phyloP scores from a whole-genome alignment of 2,113 vertebrate species.

The Chaetodon auriga region DNA sequence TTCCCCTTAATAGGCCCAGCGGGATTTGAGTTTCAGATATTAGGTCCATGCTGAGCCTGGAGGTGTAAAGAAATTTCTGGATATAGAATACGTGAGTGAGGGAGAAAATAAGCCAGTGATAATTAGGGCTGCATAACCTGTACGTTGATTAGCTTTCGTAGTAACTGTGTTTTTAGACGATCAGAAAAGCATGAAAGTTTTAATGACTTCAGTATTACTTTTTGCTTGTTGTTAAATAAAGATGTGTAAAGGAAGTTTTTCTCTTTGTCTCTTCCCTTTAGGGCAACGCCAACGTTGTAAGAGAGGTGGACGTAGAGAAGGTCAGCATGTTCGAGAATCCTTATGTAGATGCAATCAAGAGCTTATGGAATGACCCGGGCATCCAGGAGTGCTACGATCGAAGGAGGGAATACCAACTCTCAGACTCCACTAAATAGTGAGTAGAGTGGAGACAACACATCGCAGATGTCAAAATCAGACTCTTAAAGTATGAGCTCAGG shows the following conservation, averaged over 20 bases:
- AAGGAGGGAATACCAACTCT: slow-evolving; percentile 95
- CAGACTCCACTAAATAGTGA: slow-evolving; percentile 98
- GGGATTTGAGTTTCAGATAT: slow-evolving; percentile 66
- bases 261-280: slow-evolving; percentile 51
- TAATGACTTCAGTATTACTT: neutral
- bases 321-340: slow-evolving; percentile 78
- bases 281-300: slow-evolving; percentile 87
- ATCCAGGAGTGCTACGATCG: slow-evolving; percentile 95
- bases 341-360: slow-evolving; percentile 92
- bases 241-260: neutral
- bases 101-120: slow-evolving; percentile 43
- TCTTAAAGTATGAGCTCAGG: neutral
- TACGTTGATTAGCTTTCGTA: slow-evolving; percentile 6
- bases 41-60: slow-evolving; percentile 59
- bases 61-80: slow-evolving; percentile 50
- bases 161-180: neutral
- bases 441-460: slow-evolving; percentile 62
- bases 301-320: slow-evolving; percentile 89
- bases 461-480: neutral
- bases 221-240: neutral
- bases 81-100: slow-evolving; percentile 38
- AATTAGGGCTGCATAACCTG: slow-evolving; percentile 42
- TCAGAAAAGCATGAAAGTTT: slow-evolving; percentile 2
- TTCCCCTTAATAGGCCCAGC: slow-evolving; percentile 57
- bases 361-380: slow-evolving; percentile 95